These are phyloP conservation scores for Eudasyphora cyanicolor DNA, from an alignment of 2,888 invertebrate genomes.

Conservation along the genomic window DNA sequence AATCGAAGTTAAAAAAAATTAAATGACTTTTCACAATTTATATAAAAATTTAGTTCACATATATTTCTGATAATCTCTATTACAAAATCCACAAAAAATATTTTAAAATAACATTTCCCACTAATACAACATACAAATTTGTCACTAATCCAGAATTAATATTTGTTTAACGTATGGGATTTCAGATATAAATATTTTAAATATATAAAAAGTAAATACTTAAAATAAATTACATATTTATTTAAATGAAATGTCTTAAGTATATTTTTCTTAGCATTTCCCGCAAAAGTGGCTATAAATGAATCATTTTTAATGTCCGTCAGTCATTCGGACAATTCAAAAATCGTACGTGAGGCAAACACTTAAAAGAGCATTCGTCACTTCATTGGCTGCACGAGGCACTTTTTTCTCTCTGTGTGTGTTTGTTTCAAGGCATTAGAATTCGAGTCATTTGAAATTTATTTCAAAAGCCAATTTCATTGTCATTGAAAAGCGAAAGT, in stretches of 20 bases:
- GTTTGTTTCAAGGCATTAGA: background rate
- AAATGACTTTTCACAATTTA: too few relatives aligned
- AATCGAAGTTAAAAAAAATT: too few relatives aligned
- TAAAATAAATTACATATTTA: background rate
- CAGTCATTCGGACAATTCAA: background rate
- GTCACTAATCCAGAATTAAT: too few relatives aligned
- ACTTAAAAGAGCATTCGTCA: slow-evolving; percentile 21
- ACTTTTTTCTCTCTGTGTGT: too few relatives aligned
- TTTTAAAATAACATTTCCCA: too few relatives aligned
- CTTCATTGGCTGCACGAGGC: background rate
- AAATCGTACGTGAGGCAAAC: background rate
- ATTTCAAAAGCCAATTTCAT: background rate
- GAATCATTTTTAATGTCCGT: slow-evolving; percentile 25
- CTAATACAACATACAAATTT: too few relatives aligned
- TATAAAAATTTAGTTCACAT: too few relatives aligned
- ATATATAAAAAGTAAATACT: background rate
- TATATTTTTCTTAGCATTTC: background rate
- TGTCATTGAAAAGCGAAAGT: slow-evolving; percentile 28
- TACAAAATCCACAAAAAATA: too few relatives aligned
- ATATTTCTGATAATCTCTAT: too few relatives aligned
- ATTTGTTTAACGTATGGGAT: too few relatives aligned
- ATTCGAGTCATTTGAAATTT: background rate
- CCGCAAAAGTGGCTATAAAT: slow-evolving; percentile 14
- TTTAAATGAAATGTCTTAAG: background rate
- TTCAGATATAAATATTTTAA: too few relatives aligned